Evolutionary conservation across 1,140 invertebrate species (phyloP).

Genomic region (Drosophila kikkawai): DNA sequence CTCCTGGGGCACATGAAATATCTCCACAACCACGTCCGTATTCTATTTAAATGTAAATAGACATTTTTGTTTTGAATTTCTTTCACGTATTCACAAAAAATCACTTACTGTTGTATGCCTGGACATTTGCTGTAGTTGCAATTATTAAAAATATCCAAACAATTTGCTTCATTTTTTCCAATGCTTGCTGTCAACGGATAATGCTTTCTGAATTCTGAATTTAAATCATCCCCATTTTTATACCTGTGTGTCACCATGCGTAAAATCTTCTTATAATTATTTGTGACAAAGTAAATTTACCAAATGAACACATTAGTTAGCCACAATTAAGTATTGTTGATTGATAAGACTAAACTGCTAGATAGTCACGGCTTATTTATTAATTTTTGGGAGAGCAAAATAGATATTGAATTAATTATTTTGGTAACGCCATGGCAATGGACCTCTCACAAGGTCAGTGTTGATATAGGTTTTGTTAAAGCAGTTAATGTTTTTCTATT

Average conservation of each 20-base stretch:
- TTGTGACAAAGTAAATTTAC: conserved; percentile 24
- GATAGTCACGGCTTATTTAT: conserved; percentile 29
- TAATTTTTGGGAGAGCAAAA: neutral
- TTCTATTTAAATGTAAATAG: neutral
- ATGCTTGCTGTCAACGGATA: neutral
- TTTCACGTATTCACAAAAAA: no score
- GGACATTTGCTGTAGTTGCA: neutral
- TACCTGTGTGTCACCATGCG: conserved; percentile 10
- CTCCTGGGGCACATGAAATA: conserved; percentile 13
- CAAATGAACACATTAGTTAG: conserved; percentile 39
- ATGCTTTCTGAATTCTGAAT: neutral
- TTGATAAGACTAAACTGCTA: neutral
- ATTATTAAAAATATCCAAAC: conserved; percentile 11
- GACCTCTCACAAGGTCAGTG: conserved; percentile 1
- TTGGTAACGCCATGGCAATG: neutral
- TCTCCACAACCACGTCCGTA: conserved; percentile 19
- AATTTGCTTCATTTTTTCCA: neutral
- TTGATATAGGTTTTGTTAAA: no score
- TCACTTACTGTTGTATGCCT: conserved; percentile 6
- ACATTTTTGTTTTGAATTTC: neutral
- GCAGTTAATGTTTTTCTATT: no score
- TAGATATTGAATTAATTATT: neutral
- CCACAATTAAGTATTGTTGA: conserved; percentile 11
- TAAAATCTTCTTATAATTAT: conserved; percentile 17
- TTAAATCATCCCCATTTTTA: conserved; percentile 10